phyloP scores from a whole-genome alignment of 2,888 invertebrate genomes.

The Piscicola geometra region DNA sequence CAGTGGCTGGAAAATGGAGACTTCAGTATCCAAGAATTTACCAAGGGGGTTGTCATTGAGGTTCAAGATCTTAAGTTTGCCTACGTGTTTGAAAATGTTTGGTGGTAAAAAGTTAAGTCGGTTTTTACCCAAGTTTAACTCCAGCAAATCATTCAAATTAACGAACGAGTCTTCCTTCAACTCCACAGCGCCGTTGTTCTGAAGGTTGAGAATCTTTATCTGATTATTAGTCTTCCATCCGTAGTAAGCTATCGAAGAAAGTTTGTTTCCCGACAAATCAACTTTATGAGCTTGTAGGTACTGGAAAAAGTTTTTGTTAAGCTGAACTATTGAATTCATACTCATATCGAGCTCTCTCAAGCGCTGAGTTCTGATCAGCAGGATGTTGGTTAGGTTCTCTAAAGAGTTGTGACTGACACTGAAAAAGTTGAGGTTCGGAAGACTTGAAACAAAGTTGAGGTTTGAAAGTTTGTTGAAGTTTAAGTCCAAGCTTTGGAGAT shows the following conservation, averaged over 20 bases:
- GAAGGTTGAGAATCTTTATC: neutral
- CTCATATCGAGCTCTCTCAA: neutral
- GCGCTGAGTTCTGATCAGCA: neutral
- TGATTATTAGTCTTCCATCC: neutral
- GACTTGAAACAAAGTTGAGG: neutral
- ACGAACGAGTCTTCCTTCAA: neutral
- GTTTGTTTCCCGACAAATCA: neutral
- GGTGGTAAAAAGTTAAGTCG: conserved; percentile 4
- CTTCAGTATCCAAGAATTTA: neutral
- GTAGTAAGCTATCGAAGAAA: neutral
- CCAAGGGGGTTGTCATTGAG: conserved; percentile 3
- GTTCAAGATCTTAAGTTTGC: neutral
- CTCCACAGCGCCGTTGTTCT: neutral
- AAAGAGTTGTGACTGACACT: neutral
- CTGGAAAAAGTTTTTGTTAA: neutral
- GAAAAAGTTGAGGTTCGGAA: neutral
- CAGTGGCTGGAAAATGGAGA: neutral
- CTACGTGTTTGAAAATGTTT: neutral
- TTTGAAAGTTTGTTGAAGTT: neutral
- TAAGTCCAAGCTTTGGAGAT: neutral
- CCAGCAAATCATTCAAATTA: neutral
- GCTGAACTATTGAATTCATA: neutral
- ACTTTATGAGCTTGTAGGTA: neutral
- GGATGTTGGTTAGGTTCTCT: neutral
- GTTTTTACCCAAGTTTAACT: conserved; percentile 7